Conservation (phyloP, 2,113 vertebrate species). For the Semnornis frantzii region DNA sequence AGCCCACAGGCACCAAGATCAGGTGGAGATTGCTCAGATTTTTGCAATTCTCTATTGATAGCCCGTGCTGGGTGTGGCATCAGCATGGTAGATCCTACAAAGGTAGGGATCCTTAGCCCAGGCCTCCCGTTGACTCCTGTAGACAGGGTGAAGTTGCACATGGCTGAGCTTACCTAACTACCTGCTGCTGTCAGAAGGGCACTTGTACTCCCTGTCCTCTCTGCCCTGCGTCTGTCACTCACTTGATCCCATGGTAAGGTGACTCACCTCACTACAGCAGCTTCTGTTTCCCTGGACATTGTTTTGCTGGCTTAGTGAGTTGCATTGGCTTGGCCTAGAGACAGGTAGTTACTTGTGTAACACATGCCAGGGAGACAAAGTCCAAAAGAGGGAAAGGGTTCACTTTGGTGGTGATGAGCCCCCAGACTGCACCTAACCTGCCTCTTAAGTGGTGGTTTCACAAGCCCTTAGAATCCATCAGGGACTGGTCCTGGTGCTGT, state of each 20-base stretch:
- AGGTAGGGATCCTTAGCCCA: not conserved
- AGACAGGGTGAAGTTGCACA: not conserved
- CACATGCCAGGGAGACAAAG: not conserved
- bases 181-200: not conserved
- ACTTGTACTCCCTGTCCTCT: not conserved
- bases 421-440: accelerated
- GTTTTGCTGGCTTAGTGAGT: not conserved
- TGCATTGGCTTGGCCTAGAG: not conserved
- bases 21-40: not conserved
- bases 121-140: not conserved
- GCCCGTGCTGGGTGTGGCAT: not conserved
- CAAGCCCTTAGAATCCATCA: not conserved
- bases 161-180: not conserved
- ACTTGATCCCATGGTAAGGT: not conserved
- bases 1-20: not conserved
- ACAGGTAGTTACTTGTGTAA: not conserved
- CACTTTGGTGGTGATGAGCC: not conserved
- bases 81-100: accelerated
- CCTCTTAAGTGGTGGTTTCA: not conserved
- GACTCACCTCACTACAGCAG: not conserved
- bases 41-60: not conserved
- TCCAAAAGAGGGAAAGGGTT: not conserved
- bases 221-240: not conserved
- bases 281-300: not conserved
- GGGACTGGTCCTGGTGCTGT: not conserved